Base-by-base conservation (phyloP, 30 jellyfish, hydroid and myxozoan genomes). In the Clytia hemisphaerica region DNA sequence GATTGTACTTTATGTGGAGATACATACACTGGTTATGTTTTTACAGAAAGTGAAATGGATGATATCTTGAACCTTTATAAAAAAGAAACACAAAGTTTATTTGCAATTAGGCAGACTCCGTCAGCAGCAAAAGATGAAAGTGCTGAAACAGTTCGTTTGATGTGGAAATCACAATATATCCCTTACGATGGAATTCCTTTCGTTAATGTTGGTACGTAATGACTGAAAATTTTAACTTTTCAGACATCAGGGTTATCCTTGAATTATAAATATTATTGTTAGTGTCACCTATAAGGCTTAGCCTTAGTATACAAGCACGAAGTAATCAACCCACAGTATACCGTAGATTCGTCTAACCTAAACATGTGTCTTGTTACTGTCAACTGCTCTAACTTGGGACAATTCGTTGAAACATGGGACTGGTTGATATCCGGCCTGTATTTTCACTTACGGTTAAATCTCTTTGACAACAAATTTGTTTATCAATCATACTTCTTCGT, bases 101-200 rank as follows among this genome's bases (percentile, higher is more conserved):
- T 87, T 73, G 94, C 97, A 2, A 75, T 87, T 35, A 73, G 97
- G 25, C 97, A 87, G 36, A 87, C 97, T 6, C 97, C 97, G 2
- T 80, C 97, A 3, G 94, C 97, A 0, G 94, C 88, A 6, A 87
- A 79, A 61, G 77, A 35, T 7, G 93, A 78, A 40, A 92, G 79
- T 14, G 73, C 31, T 63, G 97, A 88, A 2, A 87, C 97, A 42
- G 88, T 87, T 3, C 57, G 97, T 31, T 53, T 87, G 77, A 87
- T 87, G 97, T 87, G 97, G 97, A 87, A 87, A 53, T 87, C 97
- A 9, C 94, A 76, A 46, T 83, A 87, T 79, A 94, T 87, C 3
- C 97, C 97, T 6, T 87, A 78, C 54, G 97, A 87, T 74, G 97
- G 97, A 22, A 61, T 75, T 14, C 97, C 97, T 3, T 87, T 87